Conservation (phyloP, 2,797 vertebrate genomes). For the Phrynocephalus vlangalii region DNA sequence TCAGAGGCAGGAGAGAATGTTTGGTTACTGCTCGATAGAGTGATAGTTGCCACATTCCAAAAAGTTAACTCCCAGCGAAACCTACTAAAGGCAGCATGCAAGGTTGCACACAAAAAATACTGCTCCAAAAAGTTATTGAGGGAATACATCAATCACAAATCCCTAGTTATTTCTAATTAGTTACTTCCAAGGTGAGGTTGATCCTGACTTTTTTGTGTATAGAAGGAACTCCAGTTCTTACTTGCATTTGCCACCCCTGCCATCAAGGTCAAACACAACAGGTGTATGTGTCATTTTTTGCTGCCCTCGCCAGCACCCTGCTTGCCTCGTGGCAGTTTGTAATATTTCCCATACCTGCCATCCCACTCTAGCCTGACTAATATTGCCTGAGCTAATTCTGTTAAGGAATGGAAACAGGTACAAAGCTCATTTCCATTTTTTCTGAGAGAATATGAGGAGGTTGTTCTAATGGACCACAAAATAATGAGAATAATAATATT, state of each 20-base stretch:
- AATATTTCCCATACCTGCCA: not conserved
- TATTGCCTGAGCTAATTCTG: not conserved
- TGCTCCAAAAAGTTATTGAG: too few relatives aligned
- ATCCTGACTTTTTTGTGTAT: not conserved
- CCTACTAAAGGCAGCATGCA: too few relatives aligned
- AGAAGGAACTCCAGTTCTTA: not conserved
- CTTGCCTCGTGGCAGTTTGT: not conserved
- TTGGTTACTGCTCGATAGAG: too few relatives aligned
- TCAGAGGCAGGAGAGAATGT: too few relatives aligned
- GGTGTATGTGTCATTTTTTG: not conserved
- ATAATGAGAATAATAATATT: constrained; percentile 4
- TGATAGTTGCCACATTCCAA: too few relatives aligned
- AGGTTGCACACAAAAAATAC: too few relatives aligned
- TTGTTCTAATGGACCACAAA: constrained; percentile 27
- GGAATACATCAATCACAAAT: too few relatives aligned
- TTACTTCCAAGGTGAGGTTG: not conserved
- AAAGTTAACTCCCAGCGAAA: too few relatives aligned
- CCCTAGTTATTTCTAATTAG: not conserved
- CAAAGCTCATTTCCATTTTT: not conserved
- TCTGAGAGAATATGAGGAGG: not conserved
- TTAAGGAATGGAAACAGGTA: not conserved
- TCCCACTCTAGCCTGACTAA: not conserved
- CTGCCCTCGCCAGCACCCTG: not conserved
- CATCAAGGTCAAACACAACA: not conserved
- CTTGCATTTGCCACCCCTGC: not conserved